phyloP scores from a whole-genome alignment of 2,113 vertebrate genomes.

The Puffinus mauretanicus region DNA sequence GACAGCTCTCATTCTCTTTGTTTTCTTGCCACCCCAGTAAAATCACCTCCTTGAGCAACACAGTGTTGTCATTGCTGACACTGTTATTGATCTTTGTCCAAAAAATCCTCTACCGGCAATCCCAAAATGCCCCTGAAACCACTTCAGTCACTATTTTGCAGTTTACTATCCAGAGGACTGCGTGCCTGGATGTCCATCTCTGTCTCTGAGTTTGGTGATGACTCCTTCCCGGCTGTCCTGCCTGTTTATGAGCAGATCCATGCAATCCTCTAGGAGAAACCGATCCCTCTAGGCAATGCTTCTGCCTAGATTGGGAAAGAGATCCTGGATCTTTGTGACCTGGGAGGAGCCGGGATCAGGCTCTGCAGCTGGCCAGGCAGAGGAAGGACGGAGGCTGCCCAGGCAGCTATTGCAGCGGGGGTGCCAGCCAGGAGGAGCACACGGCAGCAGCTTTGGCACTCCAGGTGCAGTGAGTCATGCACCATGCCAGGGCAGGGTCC shows the following conservation, averaged over 20 bases:
- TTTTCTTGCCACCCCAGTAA: neutral
- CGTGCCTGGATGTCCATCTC: neutral
- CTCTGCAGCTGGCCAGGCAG: neutral
- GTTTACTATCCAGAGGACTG: neutral
- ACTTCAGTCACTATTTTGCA: neutral
- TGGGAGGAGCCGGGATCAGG: neutral
- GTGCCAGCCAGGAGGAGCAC: neutral
- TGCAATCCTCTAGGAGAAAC: neutral
- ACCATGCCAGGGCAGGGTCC: constrained; percentile 9
- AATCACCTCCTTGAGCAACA: neutral
- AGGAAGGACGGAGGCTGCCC: neutral
- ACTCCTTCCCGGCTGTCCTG: neutral
- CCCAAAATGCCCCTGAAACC: neutral
- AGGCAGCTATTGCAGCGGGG: neutral
- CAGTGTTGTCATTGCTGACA: neutral
- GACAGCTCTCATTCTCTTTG: neutral
- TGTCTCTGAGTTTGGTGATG: neutral
- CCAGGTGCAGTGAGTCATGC: neutral
- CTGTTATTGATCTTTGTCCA: neutral
- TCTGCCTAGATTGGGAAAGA: neutral
- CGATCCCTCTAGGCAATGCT: neutral
- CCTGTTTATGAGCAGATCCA: neutral
- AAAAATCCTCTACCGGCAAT: neutral
- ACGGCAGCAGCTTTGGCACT: neutral
- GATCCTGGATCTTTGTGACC: neutral